A percentile compares a stretch with the other conserved stretches of the same genome.
phyloP scores from a whole-genome alignment of 2,113 vertebrate genomes.

The Pionites leucogaster region DNA sequence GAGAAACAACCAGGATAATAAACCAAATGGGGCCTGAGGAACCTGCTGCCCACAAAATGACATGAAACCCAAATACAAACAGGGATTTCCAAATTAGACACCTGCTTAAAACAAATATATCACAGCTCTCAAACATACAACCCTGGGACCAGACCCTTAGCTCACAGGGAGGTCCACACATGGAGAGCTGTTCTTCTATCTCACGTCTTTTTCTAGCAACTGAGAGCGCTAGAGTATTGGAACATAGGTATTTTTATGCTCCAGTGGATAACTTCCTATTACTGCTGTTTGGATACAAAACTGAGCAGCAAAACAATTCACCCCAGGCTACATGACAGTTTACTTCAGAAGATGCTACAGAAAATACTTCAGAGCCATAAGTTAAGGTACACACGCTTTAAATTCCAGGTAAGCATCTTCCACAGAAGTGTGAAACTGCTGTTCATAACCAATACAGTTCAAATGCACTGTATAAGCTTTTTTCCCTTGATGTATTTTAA shows the following conservation, averaged over 20 bases:
- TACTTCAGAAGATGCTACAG: neutral
- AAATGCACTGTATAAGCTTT: neutral
- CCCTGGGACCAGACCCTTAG: rapidly evolving
- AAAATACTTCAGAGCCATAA: neutral
- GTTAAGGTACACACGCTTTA: neutral
- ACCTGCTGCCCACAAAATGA: neutral
- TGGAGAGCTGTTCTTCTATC: neutral
- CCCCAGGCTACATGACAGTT: neutral
- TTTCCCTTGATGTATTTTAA: neutral
- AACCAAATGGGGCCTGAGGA: neutral
- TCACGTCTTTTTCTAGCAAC: neutral
- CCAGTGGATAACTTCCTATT: neutral
- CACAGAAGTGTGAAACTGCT: neutral
- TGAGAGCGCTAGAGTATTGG: neutral
- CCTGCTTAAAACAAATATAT: neutral
- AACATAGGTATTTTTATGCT: neutral
- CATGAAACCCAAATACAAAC: neutral
- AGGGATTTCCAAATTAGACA: neutral
- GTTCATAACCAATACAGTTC: neutral
- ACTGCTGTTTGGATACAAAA: neutral
- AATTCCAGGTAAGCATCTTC: neutral
- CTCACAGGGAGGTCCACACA: neutral
- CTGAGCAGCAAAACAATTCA: neutral
- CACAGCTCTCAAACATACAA: neutral
- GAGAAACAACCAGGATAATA: neutral